A percentile compares a stretch with the other conserved stretches of the same genome.
These are phyloP conservation scores for Melanotaenia nigrans DNA, from an alignment of 2,797 vertebrate species.

Conservation along the genomic window DNA sequence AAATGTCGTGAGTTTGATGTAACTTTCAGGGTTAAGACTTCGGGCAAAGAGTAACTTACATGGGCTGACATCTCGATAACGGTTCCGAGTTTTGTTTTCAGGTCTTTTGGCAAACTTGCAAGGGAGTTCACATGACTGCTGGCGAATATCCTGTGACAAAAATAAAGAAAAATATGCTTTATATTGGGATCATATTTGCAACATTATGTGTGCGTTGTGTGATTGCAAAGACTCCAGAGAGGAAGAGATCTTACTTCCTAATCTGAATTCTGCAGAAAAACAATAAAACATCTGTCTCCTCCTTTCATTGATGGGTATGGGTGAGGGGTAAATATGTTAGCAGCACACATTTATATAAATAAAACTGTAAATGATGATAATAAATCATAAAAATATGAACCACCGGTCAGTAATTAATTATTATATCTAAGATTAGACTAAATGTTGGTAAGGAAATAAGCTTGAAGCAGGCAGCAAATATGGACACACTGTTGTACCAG, in stretches of 20 bases:
- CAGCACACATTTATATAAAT: no score
- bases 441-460: no score
- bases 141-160: slow-evolving; percentile 90
- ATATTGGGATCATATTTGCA: neutral
- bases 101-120: slow-evolving; percentile 95
- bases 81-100: slow-evolving; percentile 96
- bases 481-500: neutral
- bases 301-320: neutral
- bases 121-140: slow-evolving; percentile 95
- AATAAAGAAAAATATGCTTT: slow-evolving; percentile 30
- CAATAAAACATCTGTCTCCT: neutral
- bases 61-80: slow-evolving; percentile 98
- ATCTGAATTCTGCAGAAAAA: slow-evolving; percentile 10
- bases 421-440: no score
- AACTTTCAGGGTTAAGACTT: neutral
- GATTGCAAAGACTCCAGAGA: neutral
- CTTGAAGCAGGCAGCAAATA: neutral
- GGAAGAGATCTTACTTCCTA: slow-evolving; percentile 1
- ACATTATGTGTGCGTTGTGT: neutral
- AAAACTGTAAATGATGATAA: no score
- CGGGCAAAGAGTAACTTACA: slow-evolving; percentile 85
- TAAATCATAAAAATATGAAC: no score
- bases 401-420: neutral
- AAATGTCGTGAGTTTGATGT: no score
- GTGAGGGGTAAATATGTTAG: no score